Evolutionary conservation across 2,797 vertebrate species (phyloP).

Genomic region (Chelon labrosus): DNA sequence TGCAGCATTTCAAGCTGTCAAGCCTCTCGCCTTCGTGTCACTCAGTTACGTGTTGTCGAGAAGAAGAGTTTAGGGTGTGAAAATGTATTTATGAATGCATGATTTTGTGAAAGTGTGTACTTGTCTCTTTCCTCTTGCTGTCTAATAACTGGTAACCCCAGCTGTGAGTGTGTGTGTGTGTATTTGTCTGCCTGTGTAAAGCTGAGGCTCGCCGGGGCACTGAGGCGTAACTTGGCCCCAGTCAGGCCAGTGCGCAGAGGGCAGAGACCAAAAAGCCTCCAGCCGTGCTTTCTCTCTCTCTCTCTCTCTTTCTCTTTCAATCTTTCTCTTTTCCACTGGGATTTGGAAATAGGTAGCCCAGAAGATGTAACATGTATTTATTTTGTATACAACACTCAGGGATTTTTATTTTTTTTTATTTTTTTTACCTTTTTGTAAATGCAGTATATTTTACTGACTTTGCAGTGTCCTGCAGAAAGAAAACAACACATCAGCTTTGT

Average conservation of each 20-base stretch:
- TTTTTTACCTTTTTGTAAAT: constrained; percentile 43
- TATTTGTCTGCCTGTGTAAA: constrained; percentile 80
- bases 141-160: constrained; percentile 86
- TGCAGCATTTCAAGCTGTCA: constrained; percentile 72
- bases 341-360: constrained; percentile 78
- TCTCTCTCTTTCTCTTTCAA: constrained; percentile 52
- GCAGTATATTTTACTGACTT: constrained; percentile 39
- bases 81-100: constrained; percentile 85
- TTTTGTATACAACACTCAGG: constrained; percentile 68
- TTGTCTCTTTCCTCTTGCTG: constrained; percentile 81
- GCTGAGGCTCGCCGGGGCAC: constrained; percentile 81
- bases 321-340: constrained; percentile 68
- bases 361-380: constrained; percentile 78
- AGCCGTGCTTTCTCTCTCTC: constrained; percentile 76
- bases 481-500: background rate
- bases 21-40: constrained; percentile 58
- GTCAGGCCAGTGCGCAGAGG: constrained; percentile 84
- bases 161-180: constrained; percentile 77
- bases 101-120: constrained; percentile 81
- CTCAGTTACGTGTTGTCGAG: constrained; percentile 64
- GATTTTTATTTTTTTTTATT: constrained; percentile 41
- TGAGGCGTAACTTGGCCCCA: constrained; percentile 87
- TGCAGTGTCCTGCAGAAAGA: constrained; percentile 7
- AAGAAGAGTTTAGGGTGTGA: constrained; percentile 64
- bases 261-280: constrained; percentile 86